Percentiles rank a stretch among this genome's conserved stretches.
These are phyloP conservation scores for Xanthorhoe spadicearia DNA, from an alignment of 2,888 invertebrate genomes.

Conservation along the genomic window DNA sequence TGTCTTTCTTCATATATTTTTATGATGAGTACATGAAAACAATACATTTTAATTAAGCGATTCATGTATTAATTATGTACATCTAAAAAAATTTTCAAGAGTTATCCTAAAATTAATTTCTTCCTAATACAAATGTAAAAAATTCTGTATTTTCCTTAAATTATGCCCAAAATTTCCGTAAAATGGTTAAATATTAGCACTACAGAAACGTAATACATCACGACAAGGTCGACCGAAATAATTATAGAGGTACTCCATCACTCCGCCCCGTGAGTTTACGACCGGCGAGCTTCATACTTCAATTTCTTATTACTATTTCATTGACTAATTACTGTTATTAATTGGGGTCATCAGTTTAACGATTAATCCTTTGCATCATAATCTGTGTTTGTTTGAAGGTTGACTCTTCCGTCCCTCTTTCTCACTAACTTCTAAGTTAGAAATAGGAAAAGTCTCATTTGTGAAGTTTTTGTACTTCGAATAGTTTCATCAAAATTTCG, in stretches of 20 bases:
- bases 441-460: too few species aligned
- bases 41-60: too few species aligned
- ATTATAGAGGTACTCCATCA: conserved; percentile 37
- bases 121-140: too few species aligned
- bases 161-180: not conserved
- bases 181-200: conserved; percentile 5
- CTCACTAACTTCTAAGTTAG: too few species aligned
- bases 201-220: conserved; percentile 33
- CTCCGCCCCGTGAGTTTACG: conserved; percentile 38
- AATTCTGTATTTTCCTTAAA: not conserved
- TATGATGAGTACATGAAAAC: too few species aligned
- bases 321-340: not conserved
- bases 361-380: not conserved
- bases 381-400: not conserved
- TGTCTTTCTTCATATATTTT: not conserved
- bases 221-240: conserved; percentile 38
- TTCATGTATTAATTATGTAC: too few species aligned
- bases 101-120: too few species aligned
- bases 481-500: too few species aligned
- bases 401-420: not conserved
- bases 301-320: conserved; percentile 13
- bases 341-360: not conserved
- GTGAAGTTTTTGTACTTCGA: too few species aligned
- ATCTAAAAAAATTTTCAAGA: too few species aligned
- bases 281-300: conserved; percentile 18